phyloP scores from a whole-genome alignment of 2,797 vertebrate species.

The Danio tinwini region DNA sequence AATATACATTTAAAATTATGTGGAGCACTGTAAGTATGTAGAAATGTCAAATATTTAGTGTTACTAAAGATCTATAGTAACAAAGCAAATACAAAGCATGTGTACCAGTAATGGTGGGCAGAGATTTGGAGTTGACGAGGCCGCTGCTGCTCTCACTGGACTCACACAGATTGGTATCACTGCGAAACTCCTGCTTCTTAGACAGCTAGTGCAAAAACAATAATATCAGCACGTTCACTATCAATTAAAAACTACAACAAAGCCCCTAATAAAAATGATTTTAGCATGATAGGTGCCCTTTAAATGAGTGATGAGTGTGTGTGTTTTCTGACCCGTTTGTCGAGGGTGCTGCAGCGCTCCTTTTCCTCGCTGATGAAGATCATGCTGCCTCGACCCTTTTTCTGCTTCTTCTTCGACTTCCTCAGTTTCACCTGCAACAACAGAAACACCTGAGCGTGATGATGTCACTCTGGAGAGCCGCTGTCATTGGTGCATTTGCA shows the following conservation, averaged over 20 bases:
- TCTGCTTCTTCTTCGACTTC: conserved; percentile 89
- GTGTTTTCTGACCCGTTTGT: conserved; percentile 75
- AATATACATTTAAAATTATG: no score
- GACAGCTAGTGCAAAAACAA: conserved; percentile 82
- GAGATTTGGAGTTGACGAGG: conserved; percentile 90
- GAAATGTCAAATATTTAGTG: no score
- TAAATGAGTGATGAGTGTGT: neutral
- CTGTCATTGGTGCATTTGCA: neutral
- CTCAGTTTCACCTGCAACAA: conserved; percentile 82
- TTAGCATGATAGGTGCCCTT: neutral
- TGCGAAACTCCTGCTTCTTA: conserved; percentile 96
- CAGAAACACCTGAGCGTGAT: neutral
- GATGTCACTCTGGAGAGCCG: neutral
- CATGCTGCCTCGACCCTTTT: conserved; percentile 87
- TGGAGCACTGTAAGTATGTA: no score
- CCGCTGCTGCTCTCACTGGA: conserved; percentile 68
- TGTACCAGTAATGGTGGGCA: conserved; percentile 93
- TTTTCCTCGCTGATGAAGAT: conserved; percentile 85
- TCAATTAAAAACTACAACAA: neutral
- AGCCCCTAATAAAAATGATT: neutral
- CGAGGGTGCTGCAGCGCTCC: conserved; percentile 72
- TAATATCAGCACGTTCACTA: neutral
- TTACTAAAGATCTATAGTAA: conserved; percentile 5
- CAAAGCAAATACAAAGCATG: neutral
- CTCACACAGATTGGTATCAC: conserved; percentile 95